phyloP scores from a whole-genome alignment of 2,797 vertebrate species.

The Peromyscus eremicus region DNA sequence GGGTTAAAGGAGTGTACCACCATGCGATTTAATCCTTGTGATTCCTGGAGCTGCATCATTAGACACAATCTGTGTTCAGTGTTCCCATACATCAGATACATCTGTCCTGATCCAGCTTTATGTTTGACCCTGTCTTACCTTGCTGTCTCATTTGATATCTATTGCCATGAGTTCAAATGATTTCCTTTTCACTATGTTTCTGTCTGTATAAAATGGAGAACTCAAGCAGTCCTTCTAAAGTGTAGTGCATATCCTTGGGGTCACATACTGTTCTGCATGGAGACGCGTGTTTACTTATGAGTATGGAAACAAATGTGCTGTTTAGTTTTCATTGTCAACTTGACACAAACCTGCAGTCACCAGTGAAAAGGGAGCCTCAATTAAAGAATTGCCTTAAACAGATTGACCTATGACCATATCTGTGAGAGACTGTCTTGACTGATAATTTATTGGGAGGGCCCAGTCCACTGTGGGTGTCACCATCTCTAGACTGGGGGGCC shows the following conservation, averaged over 20 bases:
- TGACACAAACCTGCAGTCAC: background rate
- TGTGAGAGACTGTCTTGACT: background rate
- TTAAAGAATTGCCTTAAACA: background rate
- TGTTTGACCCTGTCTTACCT: background rate
- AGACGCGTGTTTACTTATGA: no score
- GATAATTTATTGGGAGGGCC: background rate
- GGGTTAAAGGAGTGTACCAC: background rate
- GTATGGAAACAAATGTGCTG: background rate
- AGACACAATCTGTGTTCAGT: background rate
- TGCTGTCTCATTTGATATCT: background rate
- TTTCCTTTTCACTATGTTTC: background rate
- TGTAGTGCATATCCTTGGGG: fast-evolving
- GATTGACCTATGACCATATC: background rate
- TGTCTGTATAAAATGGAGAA: background rate
- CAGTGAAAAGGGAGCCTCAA: background rate
- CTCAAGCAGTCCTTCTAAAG: background rate
- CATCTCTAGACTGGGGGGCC: background rate
- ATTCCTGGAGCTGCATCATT: background rate
- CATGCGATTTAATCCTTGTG: background rate
- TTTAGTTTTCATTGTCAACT: background rate
- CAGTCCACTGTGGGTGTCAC: background rate
- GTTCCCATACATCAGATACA: background rate
- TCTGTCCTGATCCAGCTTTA: background rate
- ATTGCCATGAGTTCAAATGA: background rate
- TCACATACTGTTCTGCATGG: no score